Conservation (phyloP, 2,888 invertebrate genomes). For the Aphodius sticticus region DNA sequence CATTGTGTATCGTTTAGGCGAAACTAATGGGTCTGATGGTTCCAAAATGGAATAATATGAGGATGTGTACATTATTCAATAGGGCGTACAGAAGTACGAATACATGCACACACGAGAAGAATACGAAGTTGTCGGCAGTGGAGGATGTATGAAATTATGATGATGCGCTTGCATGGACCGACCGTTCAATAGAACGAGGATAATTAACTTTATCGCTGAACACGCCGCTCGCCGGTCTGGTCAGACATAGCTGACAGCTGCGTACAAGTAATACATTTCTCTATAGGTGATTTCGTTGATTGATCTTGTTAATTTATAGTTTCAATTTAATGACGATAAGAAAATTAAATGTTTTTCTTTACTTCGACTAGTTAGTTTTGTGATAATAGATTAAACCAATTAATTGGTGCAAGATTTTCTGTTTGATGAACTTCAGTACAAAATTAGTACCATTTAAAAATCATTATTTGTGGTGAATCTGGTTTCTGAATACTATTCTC, state of each 20-base stretch:
- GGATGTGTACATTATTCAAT: conserved; percentile 36
- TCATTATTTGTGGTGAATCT: too few species aligned
- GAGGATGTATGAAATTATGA: neutral
- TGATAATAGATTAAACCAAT: too few species aligned
- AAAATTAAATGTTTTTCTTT: too few species aligned
- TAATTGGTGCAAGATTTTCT: too few species aligned
- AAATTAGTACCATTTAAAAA: too few species aligned
- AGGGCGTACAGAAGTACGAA: neutral
- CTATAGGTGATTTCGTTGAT: too few species aligned
- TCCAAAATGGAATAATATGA: conserved; percentile 34
- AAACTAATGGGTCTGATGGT: neutral
- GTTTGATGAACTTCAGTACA: too few species aligned
- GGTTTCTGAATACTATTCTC: too few species aligned
- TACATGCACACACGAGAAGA: neutral
- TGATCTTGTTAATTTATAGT: too few species aligned
- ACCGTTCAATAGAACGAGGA: neutral
- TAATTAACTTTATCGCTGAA: neutral
- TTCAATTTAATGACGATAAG: too few species aligned
- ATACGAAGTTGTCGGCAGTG: neutral
- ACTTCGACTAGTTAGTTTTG: too few species aligned
- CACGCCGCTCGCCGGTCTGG: neutral
- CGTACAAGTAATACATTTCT: neutral
- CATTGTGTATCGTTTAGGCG: conserved; percentile 5
- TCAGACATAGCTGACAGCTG: neutral
- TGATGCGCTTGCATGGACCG: neutral